phyloP scores from a whole-genome alignment of 1,140 invertebrate species.

The Homalodisca vitripennis region DNA sequence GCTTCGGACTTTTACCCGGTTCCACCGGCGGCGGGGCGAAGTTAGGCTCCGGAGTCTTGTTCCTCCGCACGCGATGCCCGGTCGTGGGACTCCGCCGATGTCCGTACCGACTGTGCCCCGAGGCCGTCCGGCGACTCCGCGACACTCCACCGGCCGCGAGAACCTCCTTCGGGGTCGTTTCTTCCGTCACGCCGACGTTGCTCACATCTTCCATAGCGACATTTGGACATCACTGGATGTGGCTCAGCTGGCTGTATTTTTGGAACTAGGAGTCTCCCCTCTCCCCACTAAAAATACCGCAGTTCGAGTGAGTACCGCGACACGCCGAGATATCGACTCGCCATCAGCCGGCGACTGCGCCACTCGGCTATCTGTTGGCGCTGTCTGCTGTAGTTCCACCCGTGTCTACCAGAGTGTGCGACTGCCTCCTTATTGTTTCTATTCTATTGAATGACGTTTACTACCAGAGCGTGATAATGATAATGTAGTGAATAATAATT shows the following conservation, averaged over 20 bases:
- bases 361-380: background rate
- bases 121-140: slow-evolving; percentile 16
- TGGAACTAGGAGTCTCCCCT: background rate
- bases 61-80: slow-evolving; percentile 27
- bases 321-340: background rate
- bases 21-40: slow-evolving; percentile 4
- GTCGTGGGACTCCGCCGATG: slow-evolving; percentile 34
- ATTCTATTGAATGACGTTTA: too few relatives aligned
- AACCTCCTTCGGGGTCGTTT: slow-evolving; percentile 9
- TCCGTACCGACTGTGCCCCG: slow-evolving; percentile 31
- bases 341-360: background rate
- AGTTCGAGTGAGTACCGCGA: background rate
- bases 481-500: too few relatives aligned
- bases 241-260: slow-evolving; percentile 4
- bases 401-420: background rate
- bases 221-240: slow-evolving; percentile 13
- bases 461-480: too few relatives aligned
- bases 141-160: slow-evolving; percentile 31
- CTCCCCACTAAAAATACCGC: slow-evolving; percentile 9
- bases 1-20: background rate
- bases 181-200: background rate
- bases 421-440: too few relatives aligned
- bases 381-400: background rate
- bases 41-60: slow-evolving; percentile 32
- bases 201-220: background rate